Percentiles rank a stretch among this genome's conserved stretches.
Conservation (phyloP, 1,140 invertebrate species). For the Lycorma delicatula region DNA sequence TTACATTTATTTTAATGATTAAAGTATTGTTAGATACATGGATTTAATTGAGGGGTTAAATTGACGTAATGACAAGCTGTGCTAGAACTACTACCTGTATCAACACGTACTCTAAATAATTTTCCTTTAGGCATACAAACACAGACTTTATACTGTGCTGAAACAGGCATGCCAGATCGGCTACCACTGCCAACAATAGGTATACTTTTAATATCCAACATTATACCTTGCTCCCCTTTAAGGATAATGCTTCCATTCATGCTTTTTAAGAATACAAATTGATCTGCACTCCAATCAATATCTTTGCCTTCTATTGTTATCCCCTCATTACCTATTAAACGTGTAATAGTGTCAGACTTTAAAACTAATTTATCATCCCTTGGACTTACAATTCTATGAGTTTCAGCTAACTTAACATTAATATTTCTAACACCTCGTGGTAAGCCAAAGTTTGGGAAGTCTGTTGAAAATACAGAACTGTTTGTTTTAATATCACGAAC, state of each 20-base stretch:
- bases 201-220: slow-evolving; percentile 60
- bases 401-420: slow-evolving; percentile 35
- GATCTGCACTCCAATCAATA: slow-evolving; percentile 61
- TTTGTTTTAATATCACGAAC: slow-evolving; percentile 54
- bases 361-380: slow-evolving; percentile 55
- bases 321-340: slow-evolving; percentile 34
- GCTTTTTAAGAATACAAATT: slow-evolving; percentile 68
- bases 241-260: slow-evolving; percentile 68
- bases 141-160: slow-evolving; percentile 69
- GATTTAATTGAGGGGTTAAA: slow-evolving; percentile 49
- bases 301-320: slow-evolving; percentile 47
- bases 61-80: slow-evolving; percentile 27
- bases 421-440: slow-evolving; percentile 57
- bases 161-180: slow-evolving; percentile 14
- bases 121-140: slow-evolving; percentile 80
- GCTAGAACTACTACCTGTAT: slow-evolving; percentile 32
- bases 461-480: slow-evolving; percentile 62
- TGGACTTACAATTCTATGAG: slow-evolving; percentile 61
- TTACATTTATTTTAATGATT: too few relatives aligned
- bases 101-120: slow-evolving; percentile 64
- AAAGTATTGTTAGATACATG: too few relatives aligned
- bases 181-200: slow-evolving; percentile 44
- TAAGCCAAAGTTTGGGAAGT: slow-evolving; percentile 60
- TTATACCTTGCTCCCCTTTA: slow-evolving; percentile 58
- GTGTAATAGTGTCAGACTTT: slow-evolving; percentile 41